These are phyloP conservation scores for Drosophila quadrilineata DNA, from an alignment of 1,140 invertebrate species.

Conservation along the genomic window DNA sequence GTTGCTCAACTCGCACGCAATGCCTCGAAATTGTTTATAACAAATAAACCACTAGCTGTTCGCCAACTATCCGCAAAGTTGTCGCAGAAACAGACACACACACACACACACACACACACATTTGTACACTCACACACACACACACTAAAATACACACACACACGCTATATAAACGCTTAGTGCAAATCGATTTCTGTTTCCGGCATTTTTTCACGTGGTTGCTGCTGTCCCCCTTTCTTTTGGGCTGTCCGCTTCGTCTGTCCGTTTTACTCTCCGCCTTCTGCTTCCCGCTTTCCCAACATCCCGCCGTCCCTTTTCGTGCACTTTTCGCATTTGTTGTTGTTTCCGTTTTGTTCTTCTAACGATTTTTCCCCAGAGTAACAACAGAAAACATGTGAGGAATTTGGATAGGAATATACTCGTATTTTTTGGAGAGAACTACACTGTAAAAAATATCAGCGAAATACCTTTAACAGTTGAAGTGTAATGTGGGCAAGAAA, in stretches of 20 bases:
- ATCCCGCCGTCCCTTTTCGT: conserved; percentile 26
- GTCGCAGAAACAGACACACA: conserved; percentile 13
- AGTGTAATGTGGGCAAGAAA: too few relatives aligned
- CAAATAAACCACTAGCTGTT: conserved; percentile 13
- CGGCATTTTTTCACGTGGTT: conserved; percentile 81
- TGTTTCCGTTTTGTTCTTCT: conserved; percentile 49
- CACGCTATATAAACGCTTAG: conserved; percentile 32
- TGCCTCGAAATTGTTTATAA: conserved; percentile 19
- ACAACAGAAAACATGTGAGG: conserved; percentile 41
- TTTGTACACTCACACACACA: conserved; percentile 10
- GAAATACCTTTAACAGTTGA: conserved; percentile 39
- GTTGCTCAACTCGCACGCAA: too few relatives aligned
- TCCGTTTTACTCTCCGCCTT: background rate
- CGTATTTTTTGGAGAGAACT: too few relatives aligned
- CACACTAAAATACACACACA: conserved; percentile 3
- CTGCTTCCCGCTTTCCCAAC: too few relatives aligned
- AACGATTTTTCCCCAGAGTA: conserved; percentile 71
- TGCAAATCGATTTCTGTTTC: conserved; percentile 81
- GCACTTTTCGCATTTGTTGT: conserved; percentile 66
- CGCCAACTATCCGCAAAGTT: conserved; percentile 10
- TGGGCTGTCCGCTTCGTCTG: background rate
- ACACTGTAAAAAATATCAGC: too few relatives aligned
- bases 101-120: conserved; percentile 10
- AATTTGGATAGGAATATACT: too few relatives aligned
- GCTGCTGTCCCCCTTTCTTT: conserved; percentile 37